Evolutionary conservation across 2,113 vertebrate genomes (phyloP).

Genomic region (Coregonus clupeaformis): DNA sequence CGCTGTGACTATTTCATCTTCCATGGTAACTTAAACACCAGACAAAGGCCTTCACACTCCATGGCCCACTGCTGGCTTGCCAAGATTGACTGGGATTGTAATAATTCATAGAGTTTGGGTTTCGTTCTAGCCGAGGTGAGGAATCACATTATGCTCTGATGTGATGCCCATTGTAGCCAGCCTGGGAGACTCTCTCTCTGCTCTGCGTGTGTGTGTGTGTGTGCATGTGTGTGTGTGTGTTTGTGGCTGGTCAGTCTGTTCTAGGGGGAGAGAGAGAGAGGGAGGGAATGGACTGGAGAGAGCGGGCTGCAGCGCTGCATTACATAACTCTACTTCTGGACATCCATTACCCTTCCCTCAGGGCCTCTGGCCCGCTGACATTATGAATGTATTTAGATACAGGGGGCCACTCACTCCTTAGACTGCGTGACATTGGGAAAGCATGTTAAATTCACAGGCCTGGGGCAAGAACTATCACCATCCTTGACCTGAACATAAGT

Average conservation of each 20-base stretch:
- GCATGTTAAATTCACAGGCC: conserved; percentile 57
- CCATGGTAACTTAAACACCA: conserved; percentile 92
- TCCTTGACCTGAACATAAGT: background rate
- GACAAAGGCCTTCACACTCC: conserved; percentile 82
- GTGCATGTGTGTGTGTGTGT: too few species aligned
- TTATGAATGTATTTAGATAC: conserved; percentile 36
- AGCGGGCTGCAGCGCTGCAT: background rate
- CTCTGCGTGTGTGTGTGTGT: conserved; percentile 28
- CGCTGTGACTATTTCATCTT: conserved; percentile 86
- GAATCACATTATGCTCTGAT: conserved; percentile 78
- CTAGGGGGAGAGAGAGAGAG: background rate
- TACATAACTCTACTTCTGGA: background rate
- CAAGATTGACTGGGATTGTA: conserved; percentile 76
- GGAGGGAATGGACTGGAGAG: background rate
- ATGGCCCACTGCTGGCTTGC: conserved; percentile 66
- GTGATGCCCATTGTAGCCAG: conserved; percentile 63
- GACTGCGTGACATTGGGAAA: conserved; percentile 60
- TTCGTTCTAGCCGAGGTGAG: conserved; percentile 68
- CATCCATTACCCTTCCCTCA: conserved; percentile 15
- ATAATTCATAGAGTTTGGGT: conserved; percentile 88
- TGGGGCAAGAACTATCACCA: conserved; percentile 36
- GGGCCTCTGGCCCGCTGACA: background rate
- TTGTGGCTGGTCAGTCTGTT: conserved; percentile 40
- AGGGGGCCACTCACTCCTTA: conserved; percentile 24
- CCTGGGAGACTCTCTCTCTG: too few species aligned